Percentiles rank a stretch among this genome's conserved stretches.
Evolutionary conservation across 2,888 invertebrate species (phyloP).

Genomic region (Sphaerophoria taeniata): DNA sequence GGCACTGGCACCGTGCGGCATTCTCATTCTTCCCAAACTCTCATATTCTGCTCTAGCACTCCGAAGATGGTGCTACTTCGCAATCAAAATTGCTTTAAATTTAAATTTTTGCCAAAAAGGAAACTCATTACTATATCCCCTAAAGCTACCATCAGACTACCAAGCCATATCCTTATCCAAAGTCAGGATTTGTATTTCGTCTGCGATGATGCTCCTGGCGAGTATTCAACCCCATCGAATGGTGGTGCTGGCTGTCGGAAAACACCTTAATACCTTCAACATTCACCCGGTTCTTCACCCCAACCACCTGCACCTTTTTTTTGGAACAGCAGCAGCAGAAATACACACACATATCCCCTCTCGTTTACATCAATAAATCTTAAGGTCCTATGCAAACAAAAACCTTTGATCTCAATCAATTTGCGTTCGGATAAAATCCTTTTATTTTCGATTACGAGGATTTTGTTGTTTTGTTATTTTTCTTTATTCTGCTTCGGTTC

Average conservation of each 20-base stretch:
- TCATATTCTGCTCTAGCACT: not conserved
- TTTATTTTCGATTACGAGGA: slow-evolving; percentile 74
- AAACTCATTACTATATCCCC: slow-evolving; percentile 74
- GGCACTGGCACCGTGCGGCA: not conserved
- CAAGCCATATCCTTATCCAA: slow-evolving; percentile 8
- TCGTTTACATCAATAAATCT: slow-evolving; percentile 71
- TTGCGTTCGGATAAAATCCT: slow-evolving; percentile 74
- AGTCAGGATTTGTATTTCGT: slow-evolving; percentile 43
- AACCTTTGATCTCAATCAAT: slow-evolving; percentile 75
- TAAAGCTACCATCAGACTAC: slow-evolving; percentile 55
- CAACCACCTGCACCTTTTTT: slow-evolving; percentile 19
- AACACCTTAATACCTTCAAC: slow-evolving; percentile 8
- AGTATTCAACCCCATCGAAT: slow-evolving; percentile 20
- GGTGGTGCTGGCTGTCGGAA: slow-evolving; percentile 4
- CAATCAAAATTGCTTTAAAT: slow-evolving; percentile 74
- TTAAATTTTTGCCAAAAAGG: slow-evolving; percentile 74
- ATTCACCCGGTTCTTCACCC: not conserved
- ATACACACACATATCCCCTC: slow-evolving; percentile 9
- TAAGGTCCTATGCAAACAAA: slow-evolving; percentile 75
- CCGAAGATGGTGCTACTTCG: slow-evolving; percentile 20
- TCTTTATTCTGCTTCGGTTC: not conserved
- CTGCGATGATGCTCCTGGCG: slow-evolving; percentile 31
- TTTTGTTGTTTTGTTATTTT: slow-evolving; percentile 65
- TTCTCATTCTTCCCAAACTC: not conserved
- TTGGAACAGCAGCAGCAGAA: not conserved